Evolutionary conservation across 2,888 invertebrate species (phyloP).

Genomic region (Cyrtodaria siliqua): DNA sequence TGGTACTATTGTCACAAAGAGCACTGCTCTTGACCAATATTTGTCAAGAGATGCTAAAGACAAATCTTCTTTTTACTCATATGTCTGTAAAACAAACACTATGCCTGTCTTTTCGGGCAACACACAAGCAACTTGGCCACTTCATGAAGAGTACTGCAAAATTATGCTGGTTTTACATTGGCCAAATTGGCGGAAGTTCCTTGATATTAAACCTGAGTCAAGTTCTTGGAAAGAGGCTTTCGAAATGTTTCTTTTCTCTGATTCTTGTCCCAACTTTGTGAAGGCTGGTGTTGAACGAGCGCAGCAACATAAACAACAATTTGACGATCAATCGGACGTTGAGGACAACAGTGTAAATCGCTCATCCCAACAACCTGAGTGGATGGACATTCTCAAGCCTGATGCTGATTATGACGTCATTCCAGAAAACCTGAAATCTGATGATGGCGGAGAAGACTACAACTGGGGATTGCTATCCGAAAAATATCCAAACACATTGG

Average conservation of each 20-base stretch:
- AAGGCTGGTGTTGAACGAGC: constrained; percentile 53
- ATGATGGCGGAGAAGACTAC: constrained; percentile 7
- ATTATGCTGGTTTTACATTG: constrained; percentile 42
- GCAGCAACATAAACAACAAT: neutral
- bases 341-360: neutral
- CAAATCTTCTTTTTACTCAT: constrained; percentile 50
- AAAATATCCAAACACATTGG: constrained; percentile 1
- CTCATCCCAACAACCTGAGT: constrained; percentile 19
- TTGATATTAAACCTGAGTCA: constrained; percentile 49
- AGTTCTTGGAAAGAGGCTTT: constrained; percentile 50
- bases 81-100: constrained; percentile 4
- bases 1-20: constrained; percentile 24
- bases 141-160: constrained; percentile 52
- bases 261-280: constrained; percentile 48
- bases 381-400: constrained; percentile 20
- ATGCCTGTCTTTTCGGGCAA: too few relatives aligned
- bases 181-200: too few relatives aligned
- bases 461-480: neutral
- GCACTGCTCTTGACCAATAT: constrained; percentile 43
- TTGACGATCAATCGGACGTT: neutral
- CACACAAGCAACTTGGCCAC: constrained; percentile 49
- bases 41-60: constrained; percentile 38
- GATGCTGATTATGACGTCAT: constrained; percentile 7
- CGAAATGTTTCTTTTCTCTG: constrained; percentile 32
- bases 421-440: neutral